phyloP scores from a whole-genome alignment of 2,113 vertebrate species.

The Glaucomys volans region DNA sequence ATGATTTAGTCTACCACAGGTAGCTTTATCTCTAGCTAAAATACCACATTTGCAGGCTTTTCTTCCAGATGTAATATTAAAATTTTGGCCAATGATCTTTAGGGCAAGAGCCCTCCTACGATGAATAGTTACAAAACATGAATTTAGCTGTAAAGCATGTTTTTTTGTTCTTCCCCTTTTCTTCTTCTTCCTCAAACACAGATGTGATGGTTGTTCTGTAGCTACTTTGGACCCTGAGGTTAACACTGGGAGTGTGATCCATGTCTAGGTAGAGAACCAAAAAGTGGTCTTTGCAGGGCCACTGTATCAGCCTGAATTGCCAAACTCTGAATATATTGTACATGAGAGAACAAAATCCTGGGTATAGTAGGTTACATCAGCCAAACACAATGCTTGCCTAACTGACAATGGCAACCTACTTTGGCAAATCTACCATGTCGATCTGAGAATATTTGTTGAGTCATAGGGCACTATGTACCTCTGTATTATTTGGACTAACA shows the following conservation, averaged over 20 bases:
- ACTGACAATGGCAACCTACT: background rate
- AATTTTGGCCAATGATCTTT: background rate
- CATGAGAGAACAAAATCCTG: too few species aligned
- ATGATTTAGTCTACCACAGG: background rate
- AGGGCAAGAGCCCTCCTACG: background rate
- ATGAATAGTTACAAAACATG: background rate
- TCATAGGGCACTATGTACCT: background rate
- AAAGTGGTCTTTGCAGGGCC: background rate
- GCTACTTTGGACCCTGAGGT: background rate
- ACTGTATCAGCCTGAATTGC: background rate
- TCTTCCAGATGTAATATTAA: background rate
- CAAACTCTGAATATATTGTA: background rate
- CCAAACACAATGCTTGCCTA: conserved; percentile 4
- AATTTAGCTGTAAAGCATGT: background rate
- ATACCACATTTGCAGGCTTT: background rate
- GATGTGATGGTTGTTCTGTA: background rate
- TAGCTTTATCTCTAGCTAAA: background rate
- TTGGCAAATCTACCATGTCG: background rate
- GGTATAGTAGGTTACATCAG: too few species aligned
- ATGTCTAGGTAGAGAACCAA: background rate
- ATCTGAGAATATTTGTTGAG: background rate
- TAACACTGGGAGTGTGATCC: background rate
- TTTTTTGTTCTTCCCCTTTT: background rate
- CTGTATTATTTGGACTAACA: background rate
- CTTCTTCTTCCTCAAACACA: background rate